A percentile compares a stretch with the other conserved stretches of the same genome.
Conservation (phyloP, 2,797 vertebrate genomes). For the Rhinella marina region DNA sequence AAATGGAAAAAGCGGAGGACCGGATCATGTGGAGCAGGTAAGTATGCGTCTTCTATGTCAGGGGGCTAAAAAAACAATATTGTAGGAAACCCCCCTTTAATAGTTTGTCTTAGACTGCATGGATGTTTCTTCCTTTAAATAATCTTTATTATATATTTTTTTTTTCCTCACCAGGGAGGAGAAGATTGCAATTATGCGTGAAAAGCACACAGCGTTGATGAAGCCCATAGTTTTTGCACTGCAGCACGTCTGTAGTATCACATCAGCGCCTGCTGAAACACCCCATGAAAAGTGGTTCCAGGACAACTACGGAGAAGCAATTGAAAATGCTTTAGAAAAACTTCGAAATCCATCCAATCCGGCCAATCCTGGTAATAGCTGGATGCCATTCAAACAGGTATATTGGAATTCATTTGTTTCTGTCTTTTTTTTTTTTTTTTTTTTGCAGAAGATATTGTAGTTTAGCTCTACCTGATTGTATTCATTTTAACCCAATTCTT, state of each 20-base stretch:
- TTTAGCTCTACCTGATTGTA: too few species aligned
- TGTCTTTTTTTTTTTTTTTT: neutral
- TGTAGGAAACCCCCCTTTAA: too few species aligned
- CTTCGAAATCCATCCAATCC: constrained; percentile 91
- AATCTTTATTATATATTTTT: neutral
- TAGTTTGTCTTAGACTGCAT: too few species aligned
- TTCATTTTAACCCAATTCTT: too few species aligned
- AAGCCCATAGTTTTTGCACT: constrained; percentile 96
- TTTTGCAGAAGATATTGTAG: too few species aligned
- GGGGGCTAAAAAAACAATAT: too few species aligned
- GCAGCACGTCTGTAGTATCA: constrained; percentile 96
- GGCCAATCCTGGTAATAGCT: constrained; percentile 95
- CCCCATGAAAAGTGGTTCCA: constrained; percentile 99
- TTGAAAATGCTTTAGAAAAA: constrained; percentile 88
- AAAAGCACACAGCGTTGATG: constrained; percentile 97
- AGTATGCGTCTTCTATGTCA: too few species aligned
- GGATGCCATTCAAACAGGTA: constrained; percentile 98
- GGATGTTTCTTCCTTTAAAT: neutral
- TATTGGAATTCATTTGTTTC: neutral
- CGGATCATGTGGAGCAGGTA: too few species aligned
- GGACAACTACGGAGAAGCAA: constrained; percentile 91
- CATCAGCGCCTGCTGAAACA: constrained; percentile 89
- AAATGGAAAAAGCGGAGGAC: too few species aligned
- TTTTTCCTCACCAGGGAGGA: constrained; percentile 82
- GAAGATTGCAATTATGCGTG: constrained; percentile 97